Evolutionary conservation across 1,140 invertebrate species (phyloP), one percentile per base, ranked within the genome.

Genomic region (Agrypnia vestita): DNA sequence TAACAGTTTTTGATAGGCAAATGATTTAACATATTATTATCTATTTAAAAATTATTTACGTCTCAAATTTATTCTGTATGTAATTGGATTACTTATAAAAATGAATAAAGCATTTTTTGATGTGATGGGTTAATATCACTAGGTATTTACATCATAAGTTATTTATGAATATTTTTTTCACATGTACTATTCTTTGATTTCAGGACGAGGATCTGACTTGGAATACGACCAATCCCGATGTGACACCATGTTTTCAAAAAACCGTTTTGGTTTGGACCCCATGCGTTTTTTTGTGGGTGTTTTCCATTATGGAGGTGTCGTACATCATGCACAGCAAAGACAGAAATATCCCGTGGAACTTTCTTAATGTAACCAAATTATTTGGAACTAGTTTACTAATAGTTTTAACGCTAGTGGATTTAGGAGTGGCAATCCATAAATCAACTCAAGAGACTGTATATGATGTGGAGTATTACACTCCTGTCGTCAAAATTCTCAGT

Each of bases 191-290:
- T 12, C 17, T 53, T 55, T 78, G 44, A 81, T 92, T 92, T 73
- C 89, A 97, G 96, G 92, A 97, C 88, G 84, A 85, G 82, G 92
- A 92, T 84, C 81, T 93, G 84, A 93, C 94, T 67, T 97, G 96
- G 96, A 88, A 95, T 82, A 96, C 96, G 15, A 88, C 91, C 15
- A 90, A 93, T 86, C 97, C 97, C 55, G 93, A 97, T 85, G 91
- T 98, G 64, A 96, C 96, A 74, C 88, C 91, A 87, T 98, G 97
- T 87, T 97, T 98, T 88, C 94, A 97, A 86, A 93, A 94, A 87
- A 98, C 97, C 3, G 93, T 95, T 0, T 86, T 99, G 47, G 89
- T 96, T 62, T 98, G 96, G 96, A 86, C 93, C 55, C 97, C 98
- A 6, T 97, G 96, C 87, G 85, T 91, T 17, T 97, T 96, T 87